These are phyloP conservation scores for Alsophila aescularia DNA, from an alignment of 2,888 invertebrate genomes.

Conservation along the genomic window DNA sequence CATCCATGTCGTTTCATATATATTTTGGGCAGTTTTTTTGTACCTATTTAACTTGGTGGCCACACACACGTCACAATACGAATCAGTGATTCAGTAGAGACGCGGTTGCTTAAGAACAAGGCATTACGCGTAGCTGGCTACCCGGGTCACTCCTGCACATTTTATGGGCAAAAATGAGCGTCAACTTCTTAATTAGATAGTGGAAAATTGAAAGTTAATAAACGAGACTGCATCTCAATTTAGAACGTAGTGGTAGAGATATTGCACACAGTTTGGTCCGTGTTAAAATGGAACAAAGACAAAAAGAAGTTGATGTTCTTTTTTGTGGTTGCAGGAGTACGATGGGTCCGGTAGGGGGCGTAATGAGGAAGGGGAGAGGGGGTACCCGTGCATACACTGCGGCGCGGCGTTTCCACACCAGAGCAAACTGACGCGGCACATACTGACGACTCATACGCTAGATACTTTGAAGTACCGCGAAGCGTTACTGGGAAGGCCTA, in stretches of 20 bases:
- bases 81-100: conserved; percentile 72
- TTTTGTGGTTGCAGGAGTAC: conserved; percentile 95
- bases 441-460: conserved; percentile 94
- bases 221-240: conserved; percentile 81
- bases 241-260: conserved; percentile 82
- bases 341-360: conserved; percentile 87
- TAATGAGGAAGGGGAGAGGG: conserved; percentile 80
- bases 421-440: conserved; percentile 95
- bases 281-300: conserved; percentile 74
- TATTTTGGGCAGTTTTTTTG: conserved; percentile 79
- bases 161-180: conserved; percentile 92
- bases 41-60: conserved; percentile 76
- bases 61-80: conserved; percentile 73
- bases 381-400: conserved; percentile 95
- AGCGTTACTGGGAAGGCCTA: conserved; percentile 78
- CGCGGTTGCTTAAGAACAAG: conserved; percentile 77
- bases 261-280: conserved; percentile 78
- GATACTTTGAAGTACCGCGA: conserved; percentile 95
- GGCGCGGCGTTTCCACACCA: conserved; percentile 94
- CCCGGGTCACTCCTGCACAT: conserved; percentile 83
- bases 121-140: conserved; percentile 77
- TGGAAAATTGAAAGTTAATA: conserved; percentile 64
- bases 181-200: conserved; percentile 90
- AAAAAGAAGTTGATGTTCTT: conserved; percentile 96
- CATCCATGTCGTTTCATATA: conserved; percentile 82